Percentiles rank a stretch among this genome's conserved stretches.
Conservation (phyloP, 2,113 vertebrate genomes). For the Eira barbara region DNA sequence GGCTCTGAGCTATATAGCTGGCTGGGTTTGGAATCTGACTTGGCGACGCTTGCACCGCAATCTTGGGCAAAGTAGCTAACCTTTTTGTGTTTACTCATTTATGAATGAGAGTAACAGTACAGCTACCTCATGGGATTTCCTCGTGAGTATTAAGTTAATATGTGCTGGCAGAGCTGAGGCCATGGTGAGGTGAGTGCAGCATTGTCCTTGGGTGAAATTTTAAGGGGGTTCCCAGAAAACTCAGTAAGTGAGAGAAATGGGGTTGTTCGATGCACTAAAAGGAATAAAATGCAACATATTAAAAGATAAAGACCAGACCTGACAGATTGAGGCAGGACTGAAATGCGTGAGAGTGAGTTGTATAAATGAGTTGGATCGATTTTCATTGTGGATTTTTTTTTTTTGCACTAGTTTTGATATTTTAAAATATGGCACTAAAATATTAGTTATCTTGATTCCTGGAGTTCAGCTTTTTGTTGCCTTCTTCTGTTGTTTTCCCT, state of each 20-base stretch:
- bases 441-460: not conserved
- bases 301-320: not conserved
- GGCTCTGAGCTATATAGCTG: not conserved
- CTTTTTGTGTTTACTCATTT: not conserved
- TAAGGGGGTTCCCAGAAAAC: not conserved
- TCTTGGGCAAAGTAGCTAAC: not conserved
- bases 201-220: not conserved
- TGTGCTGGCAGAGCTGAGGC: not conserved
- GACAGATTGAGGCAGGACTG: not conserved
- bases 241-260: not conserved
- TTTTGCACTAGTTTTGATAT: not conserved
- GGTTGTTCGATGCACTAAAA: not conserved
- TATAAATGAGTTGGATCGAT: not conserved
- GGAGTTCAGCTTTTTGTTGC: not conserved
- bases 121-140: not conserved
- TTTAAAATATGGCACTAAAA: slow-evolving; percentile 10
- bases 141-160: not conserved
- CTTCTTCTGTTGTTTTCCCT: not conserved
- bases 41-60: not conserved
- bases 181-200: not conserved
- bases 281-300: not conserved
- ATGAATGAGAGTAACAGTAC: not conserved
- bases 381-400: not conserved
- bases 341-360: not conserved
- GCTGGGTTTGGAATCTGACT: not conserved